These are phyloP conservation scores for Mirounga angustirostris DNA, from an alignment of 2,113 vertebrate genomes.

Conservation along the genomic window DNA sequence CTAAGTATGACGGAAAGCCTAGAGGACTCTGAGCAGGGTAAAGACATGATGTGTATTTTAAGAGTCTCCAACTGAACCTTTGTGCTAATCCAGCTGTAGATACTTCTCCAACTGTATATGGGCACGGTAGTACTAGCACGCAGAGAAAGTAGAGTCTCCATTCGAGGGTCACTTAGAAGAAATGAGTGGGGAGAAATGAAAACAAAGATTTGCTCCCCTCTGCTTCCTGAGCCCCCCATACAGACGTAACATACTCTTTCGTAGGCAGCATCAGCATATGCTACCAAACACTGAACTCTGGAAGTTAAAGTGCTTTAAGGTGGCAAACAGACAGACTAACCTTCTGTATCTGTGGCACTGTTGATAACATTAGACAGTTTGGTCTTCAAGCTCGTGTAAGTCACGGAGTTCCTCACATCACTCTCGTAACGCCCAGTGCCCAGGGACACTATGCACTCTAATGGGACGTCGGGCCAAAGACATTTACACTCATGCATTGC, in stretches of 20 bases:
- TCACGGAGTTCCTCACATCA: constrained; percentile 87
- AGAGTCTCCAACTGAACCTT: neutral
- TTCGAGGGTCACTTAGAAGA: neutral
- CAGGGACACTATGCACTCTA: constrained; percentile 96
- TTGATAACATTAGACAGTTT: constrained; percentile 97
- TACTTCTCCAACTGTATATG: neutral
- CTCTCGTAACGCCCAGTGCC: constrained; percentile 95
- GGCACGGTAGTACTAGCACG: neutral
- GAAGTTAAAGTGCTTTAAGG: neutral
- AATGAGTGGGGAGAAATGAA: neutral
- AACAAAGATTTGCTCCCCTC: neutral
- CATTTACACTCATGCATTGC: constrained; percentile 96
- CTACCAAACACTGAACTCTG: neutral
- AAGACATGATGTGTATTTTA: neutral
- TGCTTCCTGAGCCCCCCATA: neutral
- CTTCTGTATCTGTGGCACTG: constrained; percentile 97
- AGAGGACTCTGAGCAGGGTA: neutral
- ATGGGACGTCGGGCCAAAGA: constrained; percentile 94
- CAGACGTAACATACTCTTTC: neutral
- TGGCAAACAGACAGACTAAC: constrained; percentile 54
- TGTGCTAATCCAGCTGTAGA: neutral
- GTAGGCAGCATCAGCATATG: neutral
- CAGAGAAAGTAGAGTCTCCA: neutral
- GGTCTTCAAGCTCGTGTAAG: constrained; percentile 95
- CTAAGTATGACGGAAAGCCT: neutral